Percentiles rank a stretch among this genome's conserved stretches.
These are phyloP conservation scores for Didymodactylos carnosus DNA, from an alignment of 2,888 invertebrate species.

Conservation along the genomic window DNA sequence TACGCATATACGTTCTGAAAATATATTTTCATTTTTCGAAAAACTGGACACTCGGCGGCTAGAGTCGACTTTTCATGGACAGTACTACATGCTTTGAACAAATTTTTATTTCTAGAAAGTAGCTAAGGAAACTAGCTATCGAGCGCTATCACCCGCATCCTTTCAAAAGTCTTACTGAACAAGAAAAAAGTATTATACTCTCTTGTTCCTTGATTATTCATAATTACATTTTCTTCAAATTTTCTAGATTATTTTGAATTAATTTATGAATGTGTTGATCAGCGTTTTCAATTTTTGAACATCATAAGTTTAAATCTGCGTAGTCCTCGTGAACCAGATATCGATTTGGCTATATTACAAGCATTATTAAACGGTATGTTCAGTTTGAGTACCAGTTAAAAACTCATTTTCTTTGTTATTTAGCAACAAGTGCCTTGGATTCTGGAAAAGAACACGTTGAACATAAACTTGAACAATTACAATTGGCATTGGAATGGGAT, in stretches of 20 bases:
- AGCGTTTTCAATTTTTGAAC: neutral
- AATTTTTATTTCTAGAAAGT: no score
- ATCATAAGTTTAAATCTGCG: neutral
- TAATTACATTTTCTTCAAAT: no score
- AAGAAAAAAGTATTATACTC: no score
- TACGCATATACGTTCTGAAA: no score
- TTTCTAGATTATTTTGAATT: neutral
- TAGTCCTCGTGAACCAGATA: slow-evolving; percentile 17
- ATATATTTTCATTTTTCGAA: no score
- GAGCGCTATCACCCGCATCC: no score
- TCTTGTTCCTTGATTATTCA: no score
- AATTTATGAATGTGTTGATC: neutral
- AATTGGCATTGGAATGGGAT: slow-evolving; percentile 33
- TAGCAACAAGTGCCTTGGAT: neutral
- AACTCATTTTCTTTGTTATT: neutral
- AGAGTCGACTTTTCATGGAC: no score
- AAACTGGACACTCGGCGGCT: no score
- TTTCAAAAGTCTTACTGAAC: no score
- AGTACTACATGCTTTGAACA: no score
- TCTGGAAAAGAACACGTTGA: slow-evolving; percentile 20
- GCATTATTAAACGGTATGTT: slow-evolving; percentile 26
- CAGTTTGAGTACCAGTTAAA: neutral
- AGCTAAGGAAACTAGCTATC: no score
- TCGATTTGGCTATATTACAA: slow-evolving; percentile 30
- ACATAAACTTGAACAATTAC: slow-evolving; percentile 28